Evolutionary conservation across 2,888 invertebrate species (phyloP).

Genomic region (Drosophila rellima): DNA sequence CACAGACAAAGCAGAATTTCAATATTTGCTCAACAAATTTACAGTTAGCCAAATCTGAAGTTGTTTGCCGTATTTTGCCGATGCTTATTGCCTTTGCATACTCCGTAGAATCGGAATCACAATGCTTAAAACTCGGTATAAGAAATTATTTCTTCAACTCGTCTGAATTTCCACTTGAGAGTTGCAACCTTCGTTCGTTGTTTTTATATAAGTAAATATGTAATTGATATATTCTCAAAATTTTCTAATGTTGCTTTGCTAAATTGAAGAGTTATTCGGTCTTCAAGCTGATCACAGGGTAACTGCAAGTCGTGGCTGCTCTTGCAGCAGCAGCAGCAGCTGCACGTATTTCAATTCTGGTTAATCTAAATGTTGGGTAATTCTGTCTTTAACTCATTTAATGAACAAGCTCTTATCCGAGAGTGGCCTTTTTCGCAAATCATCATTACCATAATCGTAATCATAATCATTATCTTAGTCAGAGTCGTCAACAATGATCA

Average conservation of each 20-base stretch:
- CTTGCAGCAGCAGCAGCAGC: no score
- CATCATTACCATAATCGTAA: constrained; percentile 45
- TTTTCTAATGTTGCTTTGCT: neutral
- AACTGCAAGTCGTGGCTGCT: neutral
- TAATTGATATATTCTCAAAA: neutral
- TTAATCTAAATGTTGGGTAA: constrained; percentile 36
- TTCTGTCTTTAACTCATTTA: constrained; percentile 21
- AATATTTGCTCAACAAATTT: constrained; percentile 35
- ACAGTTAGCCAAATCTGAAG: constrained; percentile 6
- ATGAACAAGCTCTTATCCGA: constrained; percentile 21
- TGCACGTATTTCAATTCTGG: constrained; percentile 3
- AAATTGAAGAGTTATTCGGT: neutral
- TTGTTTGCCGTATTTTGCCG: constrained; percentile 10
- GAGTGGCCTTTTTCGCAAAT: constrained; percentile 31
- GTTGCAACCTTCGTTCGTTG: neutral
- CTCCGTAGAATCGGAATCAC: constrained; percentile 3
- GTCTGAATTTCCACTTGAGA: neutral
- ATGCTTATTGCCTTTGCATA: neutral
- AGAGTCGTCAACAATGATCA: constrained; percentile 8
- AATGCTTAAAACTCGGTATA: neutral
- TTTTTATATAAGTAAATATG: neutral
- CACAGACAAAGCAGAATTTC: constrained; percentile 5
- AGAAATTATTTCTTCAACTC: neutral
- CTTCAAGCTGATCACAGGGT: constrained; percentile 9
- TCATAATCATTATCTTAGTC: constrained; percentile 8